phyloP scores from a whole-genome alignment of 1,140 invertebrate genomes.

The Thereuonema tuberculata region DNA sequence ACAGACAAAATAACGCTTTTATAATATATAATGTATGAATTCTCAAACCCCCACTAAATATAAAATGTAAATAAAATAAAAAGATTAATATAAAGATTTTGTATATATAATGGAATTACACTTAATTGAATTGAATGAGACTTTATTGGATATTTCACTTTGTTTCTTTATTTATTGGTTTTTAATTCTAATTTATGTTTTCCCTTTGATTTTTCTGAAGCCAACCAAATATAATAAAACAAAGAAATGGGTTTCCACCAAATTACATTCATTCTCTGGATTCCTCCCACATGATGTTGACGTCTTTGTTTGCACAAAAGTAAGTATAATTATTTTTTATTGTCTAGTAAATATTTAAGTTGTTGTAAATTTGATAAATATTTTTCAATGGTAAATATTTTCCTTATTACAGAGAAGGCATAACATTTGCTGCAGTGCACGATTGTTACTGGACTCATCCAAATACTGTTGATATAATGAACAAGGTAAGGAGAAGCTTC shows the following conservation, averaged over 20 bases:
- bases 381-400: background rate
- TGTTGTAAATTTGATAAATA: background rate
- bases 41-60: too few species aligned
- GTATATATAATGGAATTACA: too few species aligned
- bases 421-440: constrained; percentile 94
- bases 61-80: too few species aligned
- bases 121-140: too few species aligned
- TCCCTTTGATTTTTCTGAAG: constrained; percentile 25
- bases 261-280: constrained; percentile 99
- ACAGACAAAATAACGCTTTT: too few species aligned
- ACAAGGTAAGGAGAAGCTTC: constrained; percentile 45
- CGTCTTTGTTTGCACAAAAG: constrained; percentile 67
- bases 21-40: too few species aligned
- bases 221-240: constrained; percentile 50
- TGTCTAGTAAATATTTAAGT: background rate
- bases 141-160: too few species aligned
- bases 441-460: constrained; percentile 99
- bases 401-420: constrained; percentile 38
- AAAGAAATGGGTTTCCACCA: constrained; percentile 96
- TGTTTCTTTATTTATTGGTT: too few species aligned
- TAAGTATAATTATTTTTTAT: constrained; percentile 17
- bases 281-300: constrained; percentile 98
- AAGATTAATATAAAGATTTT: too few species aligned
- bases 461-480: constrained; percentile 72
- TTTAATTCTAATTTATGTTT: too few species aligned